Evolutionary conservation across 2,888 invertebrate species (phyloP), one percentile per base, ranked within the genome.

Genomic region (Rutpela maculata): DNA sequence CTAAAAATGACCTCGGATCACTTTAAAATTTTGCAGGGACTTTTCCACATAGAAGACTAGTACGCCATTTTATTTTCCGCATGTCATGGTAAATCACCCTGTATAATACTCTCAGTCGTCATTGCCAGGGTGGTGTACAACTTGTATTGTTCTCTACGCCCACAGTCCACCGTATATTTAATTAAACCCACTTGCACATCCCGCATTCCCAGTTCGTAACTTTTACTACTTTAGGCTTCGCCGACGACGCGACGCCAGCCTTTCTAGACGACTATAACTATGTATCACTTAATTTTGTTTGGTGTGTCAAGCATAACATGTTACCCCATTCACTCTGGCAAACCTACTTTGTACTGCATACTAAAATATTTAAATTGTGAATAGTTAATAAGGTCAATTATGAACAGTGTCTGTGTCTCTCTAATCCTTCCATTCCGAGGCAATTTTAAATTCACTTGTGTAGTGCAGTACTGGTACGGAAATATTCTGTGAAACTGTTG

Each of bases 341-440:
- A 76, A 76, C 79, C 66, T 66, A 75, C 71, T 73, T 73, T 72
- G 71, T 72, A 38, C 70, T 74, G 73, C 72, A 68, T 71, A 67
- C 75, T 80, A 71, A 78, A 80, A 78, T 78, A 80, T 80, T 80
- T 78, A 78, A 75, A 78, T 74, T 65, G 59, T 78, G 80, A 78
- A 73, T 76, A 69, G 77, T 75, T 76, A 78, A 80, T 78, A 72
- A 71, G 75, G 69, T 73, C 78, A 78, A 80, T 79, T 79, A 79
- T 77, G 75, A 75, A 79, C 59, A 75, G 67, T 75, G 77, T 75
- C 63, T 77, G 65, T 35, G 77, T 60, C 71, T 72, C 60, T 67
- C 10, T 26, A 56, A 22, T 17, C 38, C 57, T 57, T 57, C 31
- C 17, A 17, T 56, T 38, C 26, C 11, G 19, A 19, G 69, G 35